phyloP scores from a whole-genome alignment of 2,797 vertebrate species.

The Rhinophrynus dorsalis region DNA sequence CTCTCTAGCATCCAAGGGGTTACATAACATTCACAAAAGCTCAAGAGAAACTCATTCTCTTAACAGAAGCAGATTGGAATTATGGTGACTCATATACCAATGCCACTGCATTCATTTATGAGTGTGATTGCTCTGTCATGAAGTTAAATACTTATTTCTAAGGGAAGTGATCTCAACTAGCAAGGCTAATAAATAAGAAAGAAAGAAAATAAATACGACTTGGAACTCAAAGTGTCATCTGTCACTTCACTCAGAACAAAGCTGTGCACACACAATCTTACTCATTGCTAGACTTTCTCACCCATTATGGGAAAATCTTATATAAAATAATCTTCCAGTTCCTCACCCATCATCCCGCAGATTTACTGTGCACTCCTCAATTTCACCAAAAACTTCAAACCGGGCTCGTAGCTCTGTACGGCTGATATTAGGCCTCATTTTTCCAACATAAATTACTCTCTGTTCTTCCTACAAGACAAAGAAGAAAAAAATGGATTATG shows the following conservation, averaged over 20 bases:
- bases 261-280: slow-evolving; percentile 56
- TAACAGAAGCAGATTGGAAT: slow-evolving; percentile 49
- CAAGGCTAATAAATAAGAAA: slow-evolving; percentile 71
- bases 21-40: slow-evolving; percentile 4
- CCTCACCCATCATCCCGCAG: slow-evolving; percentile 93
- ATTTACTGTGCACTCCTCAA: slow-evolving; percentile 96
- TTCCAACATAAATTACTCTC: slow-evolving; percentile 92
- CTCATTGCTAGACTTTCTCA: slow-evolving; percentile 49
- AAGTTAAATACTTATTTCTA: slow-evolving; percentile 72
- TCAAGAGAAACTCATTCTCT: slow-evolving; percentile 50
- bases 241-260: slow-evolving; percentile 60
- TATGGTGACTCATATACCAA: slow-evolving; percentile 46
- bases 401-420: slow-evolving; percentile 90
- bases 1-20: slow-evolving; percentile 21
- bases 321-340: slow-evolving; percentile 63
- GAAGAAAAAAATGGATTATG: background rate
- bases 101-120: slow-evolving; percentile 66
- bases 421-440: slow-evolving; percentile 89
- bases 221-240: slow-evolving; percentile 67
- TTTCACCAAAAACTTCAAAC: slow-evolving; percentile 98
- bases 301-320: slow-evolving; percentile 43
- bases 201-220: slow-evolving; percentile 70
- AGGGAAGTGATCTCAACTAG: slow-evolving; percentile 71
- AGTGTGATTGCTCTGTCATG: slow-evolving; percentile 70
- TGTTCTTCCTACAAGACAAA: slow-evolving; percentile 86